phyloP scores from a whole-genome alignment of 2,888 invertebrate genomes.

The Agapostemon virescens region DNA sequence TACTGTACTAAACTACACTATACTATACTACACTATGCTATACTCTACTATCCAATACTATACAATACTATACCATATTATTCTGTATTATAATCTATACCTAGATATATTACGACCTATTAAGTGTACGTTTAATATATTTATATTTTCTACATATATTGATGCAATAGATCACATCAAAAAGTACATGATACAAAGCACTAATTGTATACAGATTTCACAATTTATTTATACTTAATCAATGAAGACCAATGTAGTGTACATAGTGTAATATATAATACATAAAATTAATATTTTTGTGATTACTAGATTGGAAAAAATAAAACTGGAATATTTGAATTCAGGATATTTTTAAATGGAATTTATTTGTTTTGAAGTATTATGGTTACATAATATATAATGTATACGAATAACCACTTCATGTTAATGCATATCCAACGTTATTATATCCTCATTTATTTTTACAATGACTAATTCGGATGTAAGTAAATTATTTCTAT shows the following conservation, averaged over 20 bases:
- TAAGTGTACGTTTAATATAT: too few species aligned
- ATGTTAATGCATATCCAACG: constrained; percentile 11
- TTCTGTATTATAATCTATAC: too few species aligned
- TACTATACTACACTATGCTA: too few species aligned
- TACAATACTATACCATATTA: too few species aligned
- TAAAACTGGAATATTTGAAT: background rate
- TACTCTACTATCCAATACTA: too few species aligned
- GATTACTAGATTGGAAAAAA: background rate
- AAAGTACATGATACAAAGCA: background rate
- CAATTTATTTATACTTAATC: background rate
- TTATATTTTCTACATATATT: too few species aligned
- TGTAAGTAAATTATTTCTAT: constrained; percentile 51
- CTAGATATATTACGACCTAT: too few species aligned
- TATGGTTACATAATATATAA: constrained; percentile 28
- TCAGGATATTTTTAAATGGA: background rate
- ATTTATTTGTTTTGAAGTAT: constrained; percentile 34
- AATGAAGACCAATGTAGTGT: background rate
- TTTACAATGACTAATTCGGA: constrained; percentile 38
- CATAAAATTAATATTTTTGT: background rate
- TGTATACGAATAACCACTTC: constrained; percentile 14
- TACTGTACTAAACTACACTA: too few species aligned
- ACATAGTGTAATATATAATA: background rate
- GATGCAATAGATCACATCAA: too few species aligned
- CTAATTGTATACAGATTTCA: background rate
- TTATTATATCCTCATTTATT: background rate